These are phyloP conservation scores for Phthorimaea operculella DNA, from an alignment of 1,140 invertebrate species.

Conservation along the genomic window DNA sequence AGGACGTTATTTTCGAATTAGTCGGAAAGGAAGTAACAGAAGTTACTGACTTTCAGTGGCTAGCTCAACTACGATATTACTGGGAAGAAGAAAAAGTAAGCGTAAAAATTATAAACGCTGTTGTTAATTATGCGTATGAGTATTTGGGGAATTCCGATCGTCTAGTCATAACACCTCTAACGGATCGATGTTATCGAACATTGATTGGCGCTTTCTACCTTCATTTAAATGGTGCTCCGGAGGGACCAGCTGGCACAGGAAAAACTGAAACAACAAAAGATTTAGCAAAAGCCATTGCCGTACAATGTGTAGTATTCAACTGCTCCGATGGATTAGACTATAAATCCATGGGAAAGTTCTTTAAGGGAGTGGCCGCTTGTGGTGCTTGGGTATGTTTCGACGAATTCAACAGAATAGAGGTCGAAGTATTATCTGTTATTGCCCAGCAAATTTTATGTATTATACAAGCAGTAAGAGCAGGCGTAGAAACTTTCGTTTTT, in stretches of 20 bases:
- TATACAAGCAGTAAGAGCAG: constrained; percentile 80
- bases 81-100: constrained; percentile 83
- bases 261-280: constrained; percentile 97
- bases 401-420: constrained; percentile 92
- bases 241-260: constrained; percentile 93
- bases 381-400: constrained; percentile 96
- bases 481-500: constrained; percentile 81
- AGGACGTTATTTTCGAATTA: constrained; percentile 86
- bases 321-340: constrained; percentile 93
- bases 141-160: constrained; percentile 87
- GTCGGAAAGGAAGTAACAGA: constrained; percentile 74
- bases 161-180: constrained; percentile 86
- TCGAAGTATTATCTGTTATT: constrained; percentile 91
- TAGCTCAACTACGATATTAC: constrained; percentile 91
- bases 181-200: constrained; percentile 89
- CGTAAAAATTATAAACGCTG: constrained; percentile 90
- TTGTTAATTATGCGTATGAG: constrained; percentile 89
- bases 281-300: constrained; percentile 87
- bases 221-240: constrained; percentile 86
- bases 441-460: constrained; percentile 87
- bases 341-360: constrained; percentile 93
- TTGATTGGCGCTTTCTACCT: constrained; percentile 90
- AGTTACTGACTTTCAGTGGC: constrained; percentile 91
- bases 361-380: constrained; percentile 85
- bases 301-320: constrained; percentile 93